phyloP scores from a whole-genome alignment of 1,140 invertebrate genomes.

The Choristoneura fumiferana region DNA sequence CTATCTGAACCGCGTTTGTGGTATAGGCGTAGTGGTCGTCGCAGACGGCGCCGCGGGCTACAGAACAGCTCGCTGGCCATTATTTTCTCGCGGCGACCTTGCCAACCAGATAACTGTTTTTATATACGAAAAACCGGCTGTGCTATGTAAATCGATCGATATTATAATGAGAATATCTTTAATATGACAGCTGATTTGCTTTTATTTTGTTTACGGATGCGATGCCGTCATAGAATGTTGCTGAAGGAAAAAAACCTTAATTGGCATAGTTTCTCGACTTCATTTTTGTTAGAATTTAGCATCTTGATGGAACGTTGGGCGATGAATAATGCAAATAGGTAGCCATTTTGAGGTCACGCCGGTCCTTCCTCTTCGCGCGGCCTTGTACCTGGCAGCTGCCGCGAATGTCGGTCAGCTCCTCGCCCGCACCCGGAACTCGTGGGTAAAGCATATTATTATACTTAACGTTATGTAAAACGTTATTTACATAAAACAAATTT shows the following conservation, averaged over 20 bases:
- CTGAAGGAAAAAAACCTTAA: constrained; percentile 13
- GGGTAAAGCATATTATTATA: neutral
- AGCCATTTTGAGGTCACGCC: constrained; percentile 18
- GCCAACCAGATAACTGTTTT: constrained; percentile 52
- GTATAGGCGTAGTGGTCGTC: no score
- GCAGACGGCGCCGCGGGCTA: neutral
- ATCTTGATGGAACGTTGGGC: constrained; percentile 15
- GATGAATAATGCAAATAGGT: constrained; percentile 26
- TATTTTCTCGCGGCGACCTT: constrained; percentile 38
- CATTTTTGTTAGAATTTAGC: constrained; percentile 2
- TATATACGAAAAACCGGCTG: constrained; percentile 38
- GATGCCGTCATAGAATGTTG: neutral
- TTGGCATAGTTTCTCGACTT: neutral
- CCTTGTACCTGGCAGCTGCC: constrained; percentile 36
- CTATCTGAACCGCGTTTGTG: no score
- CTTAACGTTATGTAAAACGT: neutral
- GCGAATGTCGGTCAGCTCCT: neutral
- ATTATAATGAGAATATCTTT: constrained; percentile 10
- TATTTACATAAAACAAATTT: neutral
- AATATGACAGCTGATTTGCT: constrained; percentile 19
- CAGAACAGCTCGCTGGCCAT: constrained; percentile 21
- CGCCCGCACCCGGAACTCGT: constrained; percentile 35
- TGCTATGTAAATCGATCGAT: constrained; percentile 42
- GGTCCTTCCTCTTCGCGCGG: constrained; percentile 19
- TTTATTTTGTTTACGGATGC: constrained; percentile 9